Evolutionary conservation across 2,113 vertebrate genomes (phyloP), one percentile per base, ranked within the genome.

Genomic region (Python bivittatus): DNA sequence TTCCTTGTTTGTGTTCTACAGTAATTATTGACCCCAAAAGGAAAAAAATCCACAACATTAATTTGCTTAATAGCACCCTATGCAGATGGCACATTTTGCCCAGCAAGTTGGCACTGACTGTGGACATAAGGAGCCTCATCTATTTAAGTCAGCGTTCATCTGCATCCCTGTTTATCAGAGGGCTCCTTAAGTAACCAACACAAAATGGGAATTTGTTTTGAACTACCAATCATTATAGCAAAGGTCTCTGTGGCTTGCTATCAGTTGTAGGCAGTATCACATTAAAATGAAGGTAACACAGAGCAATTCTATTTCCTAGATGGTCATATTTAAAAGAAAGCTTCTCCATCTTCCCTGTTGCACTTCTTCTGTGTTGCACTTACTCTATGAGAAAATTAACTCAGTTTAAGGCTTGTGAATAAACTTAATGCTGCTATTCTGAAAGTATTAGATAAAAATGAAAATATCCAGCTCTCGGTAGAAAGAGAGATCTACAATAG

Each of bases 21-120:
- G 23, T 2, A 0, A 83, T 95, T 95, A 94, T 95, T 96, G 92
- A 87, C 3, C 72, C 72, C 33, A 79, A 79, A 79, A 79, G 72
- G 52, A 94, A 94, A 83, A 88, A 94, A 94, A 17, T 94, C 94
- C 91, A 83, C 57, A 93, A 85, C 96, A 97, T 97, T 96, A 96
- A 97, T 98, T 98, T 97, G 61, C 91, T 96, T 97, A 96, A 97
- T 95, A 96, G 90, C 72, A 72, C 89, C 86, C 95, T 96, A 94
- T 92, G 88, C 92, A 93, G 94, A 92, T 95, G 96, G 94, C 96
- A 88, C 29, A 84, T 97, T 97, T 96, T 97, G 58, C 93, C 92
- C 89, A 87, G 95, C 90, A 84, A 93, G 25, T 92, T 97, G 97
- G 97, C 97, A 95, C 93, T 8, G 91, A 91, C 7, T 91, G 58